phyloP scores from a whole-genome alignment of 2,888 invertebrate species.

The Calliopum simillimum region DNA sequence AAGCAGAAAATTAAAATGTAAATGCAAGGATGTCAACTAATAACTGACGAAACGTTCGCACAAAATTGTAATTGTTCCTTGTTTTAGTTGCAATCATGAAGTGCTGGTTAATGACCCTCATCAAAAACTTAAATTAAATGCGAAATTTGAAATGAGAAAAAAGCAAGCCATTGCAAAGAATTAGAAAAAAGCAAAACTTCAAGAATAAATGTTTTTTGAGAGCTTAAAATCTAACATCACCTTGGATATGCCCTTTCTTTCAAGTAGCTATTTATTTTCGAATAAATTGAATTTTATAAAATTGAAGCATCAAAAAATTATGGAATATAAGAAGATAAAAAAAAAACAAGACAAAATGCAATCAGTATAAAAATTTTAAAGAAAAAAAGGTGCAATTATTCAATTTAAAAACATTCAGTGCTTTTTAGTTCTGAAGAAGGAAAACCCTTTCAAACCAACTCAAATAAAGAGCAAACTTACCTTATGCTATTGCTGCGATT shows the following conservation, averaged over 20 bases:
- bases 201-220: background rate
- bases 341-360: background rate
- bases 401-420: background rate
- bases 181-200: background rate
- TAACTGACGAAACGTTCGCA: too few species aligned
- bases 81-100: too few species aligned
- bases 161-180: background rate
- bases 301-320: background rate
- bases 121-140: background rate
- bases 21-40: too few species aligned
- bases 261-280: slow-evolving; percentile 77
- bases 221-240: slow-evolving; percentile 64
- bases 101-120: too few species aligned
- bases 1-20: too few species aligned
- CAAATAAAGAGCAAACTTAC: slow-evolving; percentile 69
- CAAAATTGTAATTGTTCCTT: too few species aligned
- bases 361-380: background rate
- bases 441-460: too few species aligned
- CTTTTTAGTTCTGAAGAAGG: background rate
- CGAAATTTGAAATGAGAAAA: background rate
- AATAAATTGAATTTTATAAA: slow-evolving; percentile 6
- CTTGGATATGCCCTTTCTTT: slow-evolving; percentile 94
- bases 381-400: background rate
- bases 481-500: slow-evolving; percentile 94
- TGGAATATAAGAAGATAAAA: background rate